Percentiles rank a stretch among this genome's conserved stretches.
These are phyloP conservation scores for Poecilus cupreus DNA, from an alignment of 2,888 invertebrate genomes.

Conservation along the genomic window DNA sequence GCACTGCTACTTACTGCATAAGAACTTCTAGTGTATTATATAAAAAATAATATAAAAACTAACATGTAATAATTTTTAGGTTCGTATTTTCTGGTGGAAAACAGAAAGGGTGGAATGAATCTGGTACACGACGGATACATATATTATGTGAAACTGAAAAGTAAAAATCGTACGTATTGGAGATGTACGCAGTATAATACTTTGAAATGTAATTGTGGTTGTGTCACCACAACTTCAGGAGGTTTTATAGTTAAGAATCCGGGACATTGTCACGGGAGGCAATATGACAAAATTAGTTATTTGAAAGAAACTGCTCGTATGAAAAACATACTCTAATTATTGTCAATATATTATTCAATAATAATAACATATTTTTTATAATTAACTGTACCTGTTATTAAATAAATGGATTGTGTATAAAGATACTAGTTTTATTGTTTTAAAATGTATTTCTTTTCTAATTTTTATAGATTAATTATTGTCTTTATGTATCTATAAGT, in stretches of 20 bases:
- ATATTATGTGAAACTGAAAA: neutral
- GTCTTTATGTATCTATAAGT: too few relatives aligned
- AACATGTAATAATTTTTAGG: neutral
- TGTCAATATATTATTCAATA: too few relatives aligned
- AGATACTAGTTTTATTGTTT: too few relatives aligned
- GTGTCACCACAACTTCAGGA: neutral
- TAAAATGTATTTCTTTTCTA: too few relatives aligned
- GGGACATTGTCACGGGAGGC: neutral
- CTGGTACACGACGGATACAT: neutral
- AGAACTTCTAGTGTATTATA: too few relatives aligned
- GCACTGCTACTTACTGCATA: too few relatives aligned
- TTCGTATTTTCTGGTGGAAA: neutral
- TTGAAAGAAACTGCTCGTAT: neutral
- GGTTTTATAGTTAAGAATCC: neutral
- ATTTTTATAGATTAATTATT: too few relatives aligned
- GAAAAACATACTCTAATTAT: too few relatives aligned
- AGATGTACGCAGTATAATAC: neutral
- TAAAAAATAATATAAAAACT: neutral
- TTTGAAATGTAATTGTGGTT: neutral
- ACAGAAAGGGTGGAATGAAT: neutral
- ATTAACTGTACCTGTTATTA: too few relatives aligned
- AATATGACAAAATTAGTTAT: neutral
- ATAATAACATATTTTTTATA: too few relatives aligned
- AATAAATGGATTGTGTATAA: too few relatives aligned
- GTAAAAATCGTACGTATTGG: neutral